Base-by-base conservation (phyloP, 2,888 invertebrate genomes). In the Chloroclysta siterata region DNA sequence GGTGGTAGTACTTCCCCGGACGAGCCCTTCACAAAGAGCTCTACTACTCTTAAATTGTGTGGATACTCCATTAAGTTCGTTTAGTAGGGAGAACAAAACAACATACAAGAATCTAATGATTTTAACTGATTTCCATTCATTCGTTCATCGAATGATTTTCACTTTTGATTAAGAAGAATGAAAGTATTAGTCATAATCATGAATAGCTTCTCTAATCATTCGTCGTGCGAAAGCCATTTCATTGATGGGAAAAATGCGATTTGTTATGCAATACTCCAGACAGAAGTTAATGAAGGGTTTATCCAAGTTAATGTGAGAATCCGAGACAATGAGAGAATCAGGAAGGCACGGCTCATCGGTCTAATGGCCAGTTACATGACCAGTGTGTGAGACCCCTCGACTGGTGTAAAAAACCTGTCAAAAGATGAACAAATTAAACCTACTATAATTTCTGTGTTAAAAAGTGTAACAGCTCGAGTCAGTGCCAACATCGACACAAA, bases 291-390 rank as follows among this genome's bases (percentile, higher is more conserved):
- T 77, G 71, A 73, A 69, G 63, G 71, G 70, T 74, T 69, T 70
- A 79, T 80, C 76, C 79, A 60, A 56, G 74, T 76, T 83, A 82
- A 86, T 87, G 89, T 89, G 89, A 87, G 89, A 89, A 75, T 72
- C 55, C 70, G 65, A 81, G 83, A 90, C 88, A 89, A 89, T 86
- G 79, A 78, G 75, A 72, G 79, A 84, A 83, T 81, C 81, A 84
- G 88, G 89, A 89, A 89, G 87, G 78, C 80, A 85, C 80, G 87
- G 81, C 83, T 82, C 87, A 88, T 88, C 83, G 84, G 81, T 80
- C 83, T 89, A 89, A 89, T 84, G 86, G 81, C 85, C 83, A 78
- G 69, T 73, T 73, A 72, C 63, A 53, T 41, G 42, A 72, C 84
- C 84, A 83, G 10, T 22, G 3, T 53, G 33, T 15, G 6, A 46